Percentiles rank a stretch among this genome's conserved stretches.
These are phyloP conservation scores for Lasioglossum pauxillum DNA, from an alignment of 2,888 invertebrate species.

Conservation along the genomic window DNA sequence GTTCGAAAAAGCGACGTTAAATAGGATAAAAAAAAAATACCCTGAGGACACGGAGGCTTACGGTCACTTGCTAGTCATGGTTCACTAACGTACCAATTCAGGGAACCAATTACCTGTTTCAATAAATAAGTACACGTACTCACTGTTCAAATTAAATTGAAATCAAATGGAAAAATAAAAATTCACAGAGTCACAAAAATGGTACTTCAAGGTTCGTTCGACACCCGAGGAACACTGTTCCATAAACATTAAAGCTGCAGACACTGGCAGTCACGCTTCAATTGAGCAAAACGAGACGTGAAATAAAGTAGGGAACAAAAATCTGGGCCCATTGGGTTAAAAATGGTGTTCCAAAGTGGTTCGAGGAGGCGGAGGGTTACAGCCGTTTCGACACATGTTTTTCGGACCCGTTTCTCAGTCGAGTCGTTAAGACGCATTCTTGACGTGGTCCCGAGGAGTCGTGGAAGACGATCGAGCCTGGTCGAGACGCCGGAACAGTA, in stretches of 20 bases:
- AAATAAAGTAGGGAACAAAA: neutral
- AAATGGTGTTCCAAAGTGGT: neutral
- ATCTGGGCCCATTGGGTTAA: neutral
- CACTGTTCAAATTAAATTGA: neutral
- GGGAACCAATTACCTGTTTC: neutral
- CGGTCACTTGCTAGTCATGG: too few relatives aligned
- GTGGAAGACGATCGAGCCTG: neutral
- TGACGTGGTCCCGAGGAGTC: neutral
- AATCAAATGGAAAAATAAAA: neutral
- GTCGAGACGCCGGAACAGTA: slow-evolving; percentile 35
- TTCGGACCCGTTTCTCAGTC: slow-evolving; percentile 19
- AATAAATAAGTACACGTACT: neutral
- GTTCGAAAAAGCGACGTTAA: too few relatives aligned
- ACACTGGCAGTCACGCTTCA: neutral
- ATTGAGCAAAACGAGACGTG: neutral
- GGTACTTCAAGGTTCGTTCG: neutral
- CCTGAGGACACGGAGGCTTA: too few relatives aligned
- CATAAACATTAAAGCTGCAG: too few relatives aligned
- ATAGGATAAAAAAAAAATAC: too few relatives aligned
- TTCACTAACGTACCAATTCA: neutral
- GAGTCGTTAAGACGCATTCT: slow-evolving; percentile 45
- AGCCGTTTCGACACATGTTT: slow-evolving; percentile 49
- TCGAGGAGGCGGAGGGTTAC: neutral
- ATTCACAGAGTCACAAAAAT: neutral
- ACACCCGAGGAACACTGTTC: neutral